Conservation (phyloP, 1,140 invertebrate genomes). For the Drosophila seguyi region DNA sequence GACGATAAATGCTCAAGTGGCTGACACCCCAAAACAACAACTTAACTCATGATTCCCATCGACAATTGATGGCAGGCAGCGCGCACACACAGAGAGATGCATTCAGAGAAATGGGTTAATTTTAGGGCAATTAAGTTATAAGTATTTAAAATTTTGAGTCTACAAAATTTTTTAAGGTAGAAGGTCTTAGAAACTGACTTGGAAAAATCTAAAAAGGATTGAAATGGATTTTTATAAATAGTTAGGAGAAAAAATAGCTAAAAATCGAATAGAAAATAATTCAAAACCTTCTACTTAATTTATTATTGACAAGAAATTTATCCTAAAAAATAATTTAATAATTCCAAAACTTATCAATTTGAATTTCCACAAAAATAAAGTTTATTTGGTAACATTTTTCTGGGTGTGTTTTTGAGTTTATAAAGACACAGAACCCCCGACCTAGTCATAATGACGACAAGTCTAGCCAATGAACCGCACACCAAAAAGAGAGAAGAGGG, state of each 20-base stretch:
- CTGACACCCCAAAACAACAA: conserved; percentile 62
- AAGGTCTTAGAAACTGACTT: not conserved
- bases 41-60: conserved; percentile 22
- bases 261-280: too few species aligned
- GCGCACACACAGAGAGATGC: not conserved
- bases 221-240: too few species aligned
- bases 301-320: too few species aligned
- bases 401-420: conserved; percentile 1
- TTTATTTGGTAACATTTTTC: too few species aligned
- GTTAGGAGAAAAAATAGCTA: too few species aligned
- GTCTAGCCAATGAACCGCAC: conserved; percentile 47
- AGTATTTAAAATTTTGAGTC: not conserved
- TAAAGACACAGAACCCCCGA: conserved; percentile 8
- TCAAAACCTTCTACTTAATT: too few species aligned
- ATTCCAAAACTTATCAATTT: too few species aligned
- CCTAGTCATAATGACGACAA: conserved; percentile 30
- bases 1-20: conserved; percentile 63
- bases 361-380: too few species aligned
- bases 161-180: not conserved
- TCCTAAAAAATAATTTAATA: too few species aligned
- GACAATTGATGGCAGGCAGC: not conserved
- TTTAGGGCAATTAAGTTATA: not conserved
- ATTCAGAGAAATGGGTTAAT: not conserved
- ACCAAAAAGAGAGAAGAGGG: not conserved
- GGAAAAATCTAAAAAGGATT: not conserved